phyloP scores from a whole-genome alignment of 2,113 vertebrate species.

The Lucifuga dentata region DNA sequence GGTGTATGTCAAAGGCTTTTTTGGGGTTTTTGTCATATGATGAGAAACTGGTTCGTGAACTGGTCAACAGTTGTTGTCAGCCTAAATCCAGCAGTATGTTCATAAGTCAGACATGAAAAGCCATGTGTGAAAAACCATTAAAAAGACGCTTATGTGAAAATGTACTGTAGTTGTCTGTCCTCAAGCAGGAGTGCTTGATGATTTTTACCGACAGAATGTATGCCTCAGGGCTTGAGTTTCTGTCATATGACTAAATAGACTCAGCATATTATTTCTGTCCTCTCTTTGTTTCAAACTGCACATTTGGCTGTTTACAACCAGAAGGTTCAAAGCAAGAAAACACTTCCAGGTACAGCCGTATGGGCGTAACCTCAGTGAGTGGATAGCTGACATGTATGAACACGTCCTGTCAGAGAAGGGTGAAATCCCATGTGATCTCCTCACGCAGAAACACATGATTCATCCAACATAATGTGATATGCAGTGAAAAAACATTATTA shows the following conservation, averaged over 20 bases:
- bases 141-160: slow-evolving; percentile 24
- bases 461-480: slow-evolving; percentile 33
- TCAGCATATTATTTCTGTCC: slow-evolving; percentile 19
- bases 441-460: slow-evolving; percentile 71
- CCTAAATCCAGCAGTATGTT: slow-evolving; percentile 4
- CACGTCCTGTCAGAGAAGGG: slow-evolving; percentile 63
- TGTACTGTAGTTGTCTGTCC: slow-evolving; percentile 45
- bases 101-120: slow-evolving; percentile 24
- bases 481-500: slow-evolving; percentile 14
- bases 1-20: no score
- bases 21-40: no score
- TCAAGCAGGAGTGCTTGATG: slow-evolving; percentile 57
- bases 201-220: slow-evolving; percentile 21
- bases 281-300: slow-evolving; percentile 15
- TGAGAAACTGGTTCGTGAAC: no score
- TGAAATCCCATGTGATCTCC: slow-evolving; percentile 63
- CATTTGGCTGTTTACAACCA: slow-evolving; percentile 51
- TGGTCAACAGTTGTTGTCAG: slow-evolving; percentile 7
- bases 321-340: slow-evolving; percentile 37
- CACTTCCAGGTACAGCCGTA: slow-evolving; percentile 44
- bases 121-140: slow-evolving; percentile 8
- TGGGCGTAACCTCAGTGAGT: slow-evolving; percentile 65
- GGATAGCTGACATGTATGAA: slow-evolving; percentile 63
- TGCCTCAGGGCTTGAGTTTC: slow-evolving; percentile 13
- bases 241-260: slow-evolving; percentile 23